Base-by-base conservation (phyloP, 2,797 vertebrate genomes). In the Micromesistius poutassou region DNA sequence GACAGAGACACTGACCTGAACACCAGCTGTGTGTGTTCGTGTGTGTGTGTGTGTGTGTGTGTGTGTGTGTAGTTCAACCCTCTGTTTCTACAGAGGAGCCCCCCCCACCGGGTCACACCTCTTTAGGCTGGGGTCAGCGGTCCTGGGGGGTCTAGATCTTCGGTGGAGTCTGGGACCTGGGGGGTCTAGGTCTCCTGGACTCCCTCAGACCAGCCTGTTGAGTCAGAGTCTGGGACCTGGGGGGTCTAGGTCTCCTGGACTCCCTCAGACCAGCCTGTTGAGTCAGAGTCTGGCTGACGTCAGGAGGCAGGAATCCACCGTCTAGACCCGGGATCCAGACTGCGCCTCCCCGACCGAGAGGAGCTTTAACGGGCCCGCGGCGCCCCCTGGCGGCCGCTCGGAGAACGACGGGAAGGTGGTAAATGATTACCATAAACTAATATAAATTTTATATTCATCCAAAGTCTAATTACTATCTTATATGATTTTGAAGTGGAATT, bases 11-110 rank as follows among this genome's bases (percentile, higher is more conserved):
- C 46, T 7, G 16, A 22, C 19, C 46, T 50, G 46, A 50, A 50
- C 5, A 5, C 5, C 46, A 50, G 46, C 46, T 80, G 42, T 62
- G 50, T 74, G 62, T 19, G 66, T 74, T 62, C 71, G 13, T 80
- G 66, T 74, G 71, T 72, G 38, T 46, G 38, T 30, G 68, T 13
- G 19, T 12, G 68, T 71, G 68, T 72, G 38, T 74, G 72, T 42
- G 68, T 12, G 16, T 25, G 68, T 71, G 68, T 71, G 68, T 30
- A 30, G 66, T 70, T 30, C 28, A 13, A 70, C n/a, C n/a, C n/a
- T n/a, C n/a, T n/a, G n/a, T n/a, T n/a, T n/a, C n/a, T n/a, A n/a
- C n/a, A n/a, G n/a, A n/a, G n/a, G 31, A 31, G 31, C 31, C 68
- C 25, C 68, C 30, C 28, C 68, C 5, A 25, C 28, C 5, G 30